These are phyloP conservation scores for Aix galericulata DNA, from an alignment of 2,113 vertebrate genomes.

Conservation along the genomic window DNA sequence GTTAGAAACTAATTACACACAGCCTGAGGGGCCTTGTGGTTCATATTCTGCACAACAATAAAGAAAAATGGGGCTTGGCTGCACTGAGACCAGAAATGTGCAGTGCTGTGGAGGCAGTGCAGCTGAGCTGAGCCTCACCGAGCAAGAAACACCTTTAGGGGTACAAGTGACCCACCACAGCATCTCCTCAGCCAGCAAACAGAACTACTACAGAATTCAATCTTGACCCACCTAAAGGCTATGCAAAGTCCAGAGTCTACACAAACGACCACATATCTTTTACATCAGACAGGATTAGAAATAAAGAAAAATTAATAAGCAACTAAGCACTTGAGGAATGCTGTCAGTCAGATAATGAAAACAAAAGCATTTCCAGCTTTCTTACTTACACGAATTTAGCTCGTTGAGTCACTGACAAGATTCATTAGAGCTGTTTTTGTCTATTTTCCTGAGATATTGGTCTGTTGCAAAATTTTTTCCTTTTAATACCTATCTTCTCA, in stretches of 20 bases:
- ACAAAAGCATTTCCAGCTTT: not conserved
- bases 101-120: not conserved
- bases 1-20: constrained; percentile 50
- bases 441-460: not conserved
- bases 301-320: not conserved
- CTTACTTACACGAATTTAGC: not conserved
- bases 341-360: not conserved
- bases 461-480: not conserved
- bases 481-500: not conserved
- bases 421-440: not conserved
- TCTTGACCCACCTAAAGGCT: not conserved
- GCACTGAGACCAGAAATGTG: not conserved
- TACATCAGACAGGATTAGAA: not conserved
- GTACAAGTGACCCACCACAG: not conserved
- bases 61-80: constrained; percentile 23
- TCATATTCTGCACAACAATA: not conserved
- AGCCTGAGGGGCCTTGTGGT: not conserved
- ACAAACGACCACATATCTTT: not conserved
- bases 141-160: not conserved
- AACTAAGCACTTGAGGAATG: not conserved
- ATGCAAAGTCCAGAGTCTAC: not conserved
- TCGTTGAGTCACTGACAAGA: not conserved
- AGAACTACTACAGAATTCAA: not conserved
- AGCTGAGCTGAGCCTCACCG: not conserved
- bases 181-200: not conserved